phyloP scores from a whole-genome alignment of 37 sponge, comb jelly and placozoan species.

The Bolinopsis microptera region DNA sequence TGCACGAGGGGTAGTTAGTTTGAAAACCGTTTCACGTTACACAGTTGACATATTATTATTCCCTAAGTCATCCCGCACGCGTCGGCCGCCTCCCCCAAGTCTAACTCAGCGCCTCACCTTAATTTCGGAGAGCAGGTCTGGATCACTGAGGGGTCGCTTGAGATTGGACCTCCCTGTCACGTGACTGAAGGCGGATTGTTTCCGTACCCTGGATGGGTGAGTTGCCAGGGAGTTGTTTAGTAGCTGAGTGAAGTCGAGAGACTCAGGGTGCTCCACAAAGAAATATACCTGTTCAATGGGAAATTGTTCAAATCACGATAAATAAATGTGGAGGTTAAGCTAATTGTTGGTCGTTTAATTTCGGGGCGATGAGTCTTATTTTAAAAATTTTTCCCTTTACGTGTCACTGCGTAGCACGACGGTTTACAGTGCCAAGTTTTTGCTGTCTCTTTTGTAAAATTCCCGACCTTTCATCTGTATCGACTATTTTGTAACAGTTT shows the following conservation, averaged over 20 bases:
- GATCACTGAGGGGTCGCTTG: neutral
- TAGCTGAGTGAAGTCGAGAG: conserved; percentile 62
- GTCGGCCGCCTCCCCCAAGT: neutral
- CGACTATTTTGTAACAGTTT: neutral
- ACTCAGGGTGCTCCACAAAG: conserved; percentile 66
- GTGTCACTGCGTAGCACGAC: neutral
- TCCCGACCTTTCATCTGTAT: neutral
- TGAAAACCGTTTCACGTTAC: neutral
- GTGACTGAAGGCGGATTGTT: conserved; percentile 46
- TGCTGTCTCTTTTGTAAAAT: neutral
- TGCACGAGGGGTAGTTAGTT: too few relatives aligned
- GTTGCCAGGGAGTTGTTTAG: conserved; percentile 27
- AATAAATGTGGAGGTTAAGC: neutral
- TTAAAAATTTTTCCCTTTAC: neutral
- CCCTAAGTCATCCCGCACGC: neutral
- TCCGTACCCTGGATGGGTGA: conserved; percentile 9
- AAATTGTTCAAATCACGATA: neutral
- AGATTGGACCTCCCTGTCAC: neutral
- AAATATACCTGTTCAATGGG: conserved; percentile 28
- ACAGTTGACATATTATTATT: neutral
- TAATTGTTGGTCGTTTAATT: neutral
- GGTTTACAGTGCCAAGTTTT: neutral
- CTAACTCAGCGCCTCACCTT: conserved; percentile 6
- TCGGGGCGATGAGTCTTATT: neutral
- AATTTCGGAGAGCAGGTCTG: neutral